A percentile compares a stretch with the other conserved stretches of the same genome.
Evolutionary conservation across 2,888 invertebrate genomes (phyloP).

Genomic region (Pedicia rivosa): DNA sequence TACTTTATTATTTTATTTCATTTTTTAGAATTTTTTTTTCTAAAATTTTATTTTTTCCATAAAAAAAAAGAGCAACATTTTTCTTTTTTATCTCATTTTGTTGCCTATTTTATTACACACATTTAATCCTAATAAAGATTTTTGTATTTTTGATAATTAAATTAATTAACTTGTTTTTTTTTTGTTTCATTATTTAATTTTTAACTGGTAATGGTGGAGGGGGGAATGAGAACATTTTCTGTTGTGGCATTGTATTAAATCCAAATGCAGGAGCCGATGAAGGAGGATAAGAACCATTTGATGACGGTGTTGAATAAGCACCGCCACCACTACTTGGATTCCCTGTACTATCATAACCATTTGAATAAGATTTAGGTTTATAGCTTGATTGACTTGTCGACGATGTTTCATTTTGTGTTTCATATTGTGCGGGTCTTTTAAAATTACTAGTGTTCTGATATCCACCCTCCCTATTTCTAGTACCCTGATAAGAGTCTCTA

Average conservation of each 20-base stretch:
- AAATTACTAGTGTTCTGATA: background rate
- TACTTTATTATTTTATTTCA: no score
- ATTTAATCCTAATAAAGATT: no score
- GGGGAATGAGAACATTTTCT: slow-evolving; percentile 25
- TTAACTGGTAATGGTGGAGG: slow-evolving; percentile 30
- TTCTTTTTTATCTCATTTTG: no score
- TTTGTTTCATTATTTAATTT: slow-evolving; percentile 23
- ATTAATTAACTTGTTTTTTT: no score
- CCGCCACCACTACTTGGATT: slow-evolving; percentile 16
- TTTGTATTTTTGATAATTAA: no score
- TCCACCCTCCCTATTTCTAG: slow-evolving; percentile 7
- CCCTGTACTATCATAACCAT: slow-evolving; percentile 12
- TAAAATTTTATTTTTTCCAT: no score
- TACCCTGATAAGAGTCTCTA: slow-evolving; percentile 4
- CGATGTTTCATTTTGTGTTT: background rate
- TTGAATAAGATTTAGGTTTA: slow-evolving; percentile 5
- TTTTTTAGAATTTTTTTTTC: no score
- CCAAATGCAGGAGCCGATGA: slow-evolving; percentile 14
- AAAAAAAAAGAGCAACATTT: no score
- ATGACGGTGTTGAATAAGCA: slow-evolving; percentile 12
- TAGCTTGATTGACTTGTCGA: background rate
- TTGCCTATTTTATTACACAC: no score
- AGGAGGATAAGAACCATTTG: slow-evolving; percentile 2
- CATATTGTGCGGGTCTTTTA: background rate
- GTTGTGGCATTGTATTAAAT: slow-evolving; percentile 6